A percentile compares a stretch with the other conserved stretches of the same genome.
Evolutionary conservation across 2,113 vertebrate genomes (phyloP).

Genomic region (Otocyon megalotis): DNA sequence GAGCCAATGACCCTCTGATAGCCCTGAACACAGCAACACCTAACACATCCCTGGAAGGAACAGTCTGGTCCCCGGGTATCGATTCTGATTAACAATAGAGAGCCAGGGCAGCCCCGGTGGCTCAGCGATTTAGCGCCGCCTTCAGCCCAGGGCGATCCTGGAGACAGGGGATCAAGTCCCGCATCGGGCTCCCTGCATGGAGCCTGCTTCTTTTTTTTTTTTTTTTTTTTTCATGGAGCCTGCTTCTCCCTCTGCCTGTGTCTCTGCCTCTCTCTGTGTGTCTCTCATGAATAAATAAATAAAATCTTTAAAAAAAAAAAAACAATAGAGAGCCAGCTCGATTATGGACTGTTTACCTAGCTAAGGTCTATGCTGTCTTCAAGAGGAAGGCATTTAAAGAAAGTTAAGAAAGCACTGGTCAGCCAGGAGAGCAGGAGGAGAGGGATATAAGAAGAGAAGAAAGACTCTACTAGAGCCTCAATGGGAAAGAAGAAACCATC

Average conservation of each 20-base stretch:
- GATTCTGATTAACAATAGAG: background rate
- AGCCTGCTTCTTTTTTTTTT: too few relatives aligned
- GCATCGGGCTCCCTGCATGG: too few relatives aligned
- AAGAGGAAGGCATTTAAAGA: slow-evolving; percentile 17
- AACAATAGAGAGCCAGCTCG: background rate
- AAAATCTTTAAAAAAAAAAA: too few relatives aligned
- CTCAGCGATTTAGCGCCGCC: too few relatives aligned
- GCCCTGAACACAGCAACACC: background rate
- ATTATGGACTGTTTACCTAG: background rate
- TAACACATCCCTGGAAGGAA: too few relatives aligned
- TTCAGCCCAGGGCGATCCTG: too few relatives aligned
- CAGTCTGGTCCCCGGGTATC: background rate
- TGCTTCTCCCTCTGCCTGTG: too few relatives aligned
- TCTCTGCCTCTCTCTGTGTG: too few relatives aligned
- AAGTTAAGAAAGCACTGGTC: slow-evolving; percentile 14
- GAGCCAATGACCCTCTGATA: background rate
- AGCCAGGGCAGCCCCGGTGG: background rate
- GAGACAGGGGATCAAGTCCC: too few relatives aligned
- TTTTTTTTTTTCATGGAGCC: too few relatives aligned
- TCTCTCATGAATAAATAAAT: too few relatives aligned
- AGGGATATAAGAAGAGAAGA: background rate
- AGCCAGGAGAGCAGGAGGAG: background rate
- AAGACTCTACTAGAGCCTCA: background rate
- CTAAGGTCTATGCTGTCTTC: background rate
- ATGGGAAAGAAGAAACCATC: background rate